Percentiles rank a stretch among this genome's conserved stretches.
These are phyloP conservation scores for Lasioglossum marginatum DNA, from an alignment of 2,888 invertebrate genomes.

Conservation along the genomic window DNA sequence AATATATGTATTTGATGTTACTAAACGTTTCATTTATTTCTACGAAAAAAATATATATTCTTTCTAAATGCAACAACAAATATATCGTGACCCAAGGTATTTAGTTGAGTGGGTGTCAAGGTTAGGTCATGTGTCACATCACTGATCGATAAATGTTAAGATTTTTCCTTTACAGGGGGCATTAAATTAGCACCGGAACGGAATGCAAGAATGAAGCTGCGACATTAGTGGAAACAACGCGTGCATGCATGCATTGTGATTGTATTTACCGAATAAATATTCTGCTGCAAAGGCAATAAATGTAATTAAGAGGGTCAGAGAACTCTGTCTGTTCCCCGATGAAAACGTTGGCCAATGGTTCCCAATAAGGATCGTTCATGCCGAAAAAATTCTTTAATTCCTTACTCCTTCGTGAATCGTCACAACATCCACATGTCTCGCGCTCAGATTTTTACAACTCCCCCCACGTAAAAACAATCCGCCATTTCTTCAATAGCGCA, in stretches of 20 bases:
- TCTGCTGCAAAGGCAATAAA: constrained; percentile 90
- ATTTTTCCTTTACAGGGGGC: constrained; percentile 28
- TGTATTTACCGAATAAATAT: constrained; percentile 88
- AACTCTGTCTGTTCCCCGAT: constrained; percentile 84
- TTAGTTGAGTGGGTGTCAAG: constrained; percentile 74
- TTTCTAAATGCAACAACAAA: constrained; percentile 16
- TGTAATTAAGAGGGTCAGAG: constrained; percentile 86
- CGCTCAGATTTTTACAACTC: constrained; percentile 68
- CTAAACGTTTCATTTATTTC: not conserved
- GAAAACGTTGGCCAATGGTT: constrained; percentile 89
- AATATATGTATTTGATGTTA: not conserved
- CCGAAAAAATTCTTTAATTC: constrained; percentile 54
- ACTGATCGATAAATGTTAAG: constrained; percentile 76
- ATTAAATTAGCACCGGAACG: not conserved
- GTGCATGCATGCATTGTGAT: not conserved
- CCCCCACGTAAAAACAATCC: constrained; percentile 73
- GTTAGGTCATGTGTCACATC: constrained; percentile 78
- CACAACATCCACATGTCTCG: constrained; percentile 74
- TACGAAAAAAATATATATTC: not conserved
- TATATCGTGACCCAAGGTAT: constrained; percentile 37
- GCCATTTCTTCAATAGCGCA: constrained; percentile 70
- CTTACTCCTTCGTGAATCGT: constrained; percentile 63
- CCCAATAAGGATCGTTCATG: constrained; percentile 88
- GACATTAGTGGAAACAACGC: not conserved
- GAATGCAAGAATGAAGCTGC: not conserved